Evolutionary conservation across 2,888 invertebrate genomes (phyloP), one percentile per base, ranked within the genome.

Genomic region (Mechanitis mazaeus): DNA sequence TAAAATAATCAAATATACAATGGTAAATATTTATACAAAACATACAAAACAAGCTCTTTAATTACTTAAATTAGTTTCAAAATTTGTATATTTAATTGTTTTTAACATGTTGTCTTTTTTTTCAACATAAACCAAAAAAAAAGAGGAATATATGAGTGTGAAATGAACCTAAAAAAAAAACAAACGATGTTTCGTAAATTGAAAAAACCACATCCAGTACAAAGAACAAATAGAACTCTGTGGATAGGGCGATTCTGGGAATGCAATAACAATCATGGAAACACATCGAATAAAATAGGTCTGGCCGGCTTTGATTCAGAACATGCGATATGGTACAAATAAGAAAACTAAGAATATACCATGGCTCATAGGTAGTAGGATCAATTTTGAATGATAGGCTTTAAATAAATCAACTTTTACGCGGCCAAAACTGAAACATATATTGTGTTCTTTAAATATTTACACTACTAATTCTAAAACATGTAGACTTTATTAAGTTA

Each of bases 201-300:
- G 50, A 64, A 58, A 64, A 64, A 54, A 54, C 45, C 38, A 46
- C 47, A 57, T 63, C 57, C 55, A 59, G 56, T 59, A 56, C 47
- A 57, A 56, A 59, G 55, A 60, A 45, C 55, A 54, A 63, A 63
- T 55, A 60, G 57, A 63, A 59, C 56, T 56, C 56, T 54, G 59
- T 55, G 61, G 64, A 60, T 72, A 68, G 75, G 69, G 63, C 70
- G 66, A 68, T 73, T 74, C 71, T 71, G 71, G 71, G 72, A 73
- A 76, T 72, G 73, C 77, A 79, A 82, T 81, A 83, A 80, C 78
- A 78, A 80, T 81, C 78, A 80, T 75, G 73, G 71, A 63, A 74
- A 72, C 73, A 75, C 75, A 80, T 76, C 76, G 70, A 72, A 73
- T 69, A 66, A 57, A 58, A 64, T 58, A 42, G 71, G 69, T 63